Conservation (phyloP, 2,113 vertebrate genomes). For the Peromyscus leucopus region DNA sequence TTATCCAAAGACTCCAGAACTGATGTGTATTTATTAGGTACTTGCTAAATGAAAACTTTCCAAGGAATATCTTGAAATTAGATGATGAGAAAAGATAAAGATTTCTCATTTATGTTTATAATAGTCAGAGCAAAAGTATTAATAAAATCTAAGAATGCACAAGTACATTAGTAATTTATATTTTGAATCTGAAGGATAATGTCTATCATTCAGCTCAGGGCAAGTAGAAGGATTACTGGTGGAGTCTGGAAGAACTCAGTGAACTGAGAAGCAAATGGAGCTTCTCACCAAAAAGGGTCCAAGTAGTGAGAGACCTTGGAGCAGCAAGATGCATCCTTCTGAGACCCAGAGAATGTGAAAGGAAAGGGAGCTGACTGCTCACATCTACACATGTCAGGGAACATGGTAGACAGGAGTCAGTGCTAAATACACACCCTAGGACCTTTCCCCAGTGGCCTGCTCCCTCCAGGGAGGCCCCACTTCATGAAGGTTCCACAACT, state of each 20-base stretch:
- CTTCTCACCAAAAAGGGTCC: accelerated
- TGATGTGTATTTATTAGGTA: not conserved
- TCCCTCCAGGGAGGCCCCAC: not conserved
- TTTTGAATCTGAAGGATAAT: not conserved
- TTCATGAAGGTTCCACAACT: not conserved
- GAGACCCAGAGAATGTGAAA: not conserved
- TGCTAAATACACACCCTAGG: not conserved
- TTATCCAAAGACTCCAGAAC: not conserved
- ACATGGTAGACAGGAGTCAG: not conserved
- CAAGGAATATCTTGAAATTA: not conserved
- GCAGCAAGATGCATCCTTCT: not conserved
- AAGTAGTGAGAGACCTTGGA: not conserved
- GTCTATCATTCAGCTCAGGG: not conserved
- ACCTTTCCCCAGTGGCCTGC: not conserved
- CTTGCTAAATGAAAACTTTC: not conserved
- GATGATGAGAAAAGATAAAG: not conserved
- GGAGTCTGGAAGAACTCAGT: not conserved
- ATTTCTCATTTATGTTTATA: not conserved
- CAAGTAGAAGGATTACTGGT: not conserved
- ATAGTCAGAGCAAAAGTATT: not conserved
- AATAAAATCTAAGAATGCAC: not conserved
- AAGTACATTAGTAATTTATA: not conserved
- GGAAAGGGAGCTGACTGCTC: not conserved
- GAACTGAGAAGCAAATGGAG: not conserved
- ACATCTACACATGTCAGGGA: too few relatives aligned